phyloP scores from a whole-genome alignment of 2,888 invertebrate species.

The Elmis aenea region DNA sequence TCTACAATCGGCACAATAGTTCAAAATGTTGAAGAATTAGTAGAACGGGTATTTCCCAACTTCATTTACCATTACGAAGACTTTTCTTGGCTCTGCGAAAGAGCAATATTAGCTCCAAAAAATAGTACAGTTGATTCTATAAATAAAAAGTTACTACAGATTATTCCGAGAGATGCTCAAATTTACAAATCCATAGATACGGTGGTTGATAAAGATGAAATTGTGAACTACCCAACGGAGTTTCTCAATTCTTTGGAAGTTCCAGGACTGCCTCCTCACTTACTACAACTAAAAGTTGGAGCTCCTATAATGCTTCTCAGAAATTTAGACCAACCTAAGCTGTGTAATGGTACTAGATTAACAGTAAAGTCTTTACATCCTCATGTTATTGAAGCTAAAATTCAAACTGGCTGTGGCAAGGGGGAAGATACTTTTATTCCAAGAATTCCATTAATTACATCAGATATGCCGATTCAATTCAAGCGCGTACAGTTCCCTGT shows the following conservation, averaged over 20 bases:
- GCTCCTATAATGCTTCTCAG: slow-evolving; percentile 33
- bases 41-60: slow-evolving; percentile 1
- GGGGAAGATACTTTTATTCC: slow-evolving; percentile 30
- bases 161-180: slow-evolving; percentile 4
- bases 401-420: slow-evolving; percentile 20
- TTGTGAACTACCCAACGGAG: slow-evolving; percentile 32
- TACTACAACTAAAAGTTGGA: slow-evolving; percentile 31
- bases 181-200: slow-evolving; percentile 16
- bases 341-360: slow-evolving; percentile 28
- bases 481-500: slow-evolving; percentile 31
- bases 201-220: slow-evolving; percentile 15
- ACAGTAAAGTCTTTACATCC: slow-evolving; percentile 17
- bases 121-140: slow-evolving; percentile 28
- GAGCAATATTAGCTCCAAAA: slow-evolving; percentile 36
- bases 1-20: neutral
- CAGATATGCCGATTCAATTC: slow-evolving; percentile 29
- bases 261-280: slow-evolving; percentile 20
- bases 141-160: slow-evolving; percentile 7
- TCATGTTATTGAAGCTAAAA: slow-evolving; percentile 20
- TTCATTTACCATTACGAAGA: slow-evolving; percentile 22
- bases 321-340: slow-evolving; percentile 33
- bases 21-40: neutral
- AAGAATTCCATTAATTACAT: slow-evolving; percentile 36
- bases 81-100: slow-evolving; percentile 28
- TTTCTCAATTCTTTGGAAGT: slow-evolving; percentile 34